Evolutionary conservation across 2,888 invertebrate species (phyloP), one percentile per base, ranked within the genome.

Genomic region (Drosophila falleni): DNA sequence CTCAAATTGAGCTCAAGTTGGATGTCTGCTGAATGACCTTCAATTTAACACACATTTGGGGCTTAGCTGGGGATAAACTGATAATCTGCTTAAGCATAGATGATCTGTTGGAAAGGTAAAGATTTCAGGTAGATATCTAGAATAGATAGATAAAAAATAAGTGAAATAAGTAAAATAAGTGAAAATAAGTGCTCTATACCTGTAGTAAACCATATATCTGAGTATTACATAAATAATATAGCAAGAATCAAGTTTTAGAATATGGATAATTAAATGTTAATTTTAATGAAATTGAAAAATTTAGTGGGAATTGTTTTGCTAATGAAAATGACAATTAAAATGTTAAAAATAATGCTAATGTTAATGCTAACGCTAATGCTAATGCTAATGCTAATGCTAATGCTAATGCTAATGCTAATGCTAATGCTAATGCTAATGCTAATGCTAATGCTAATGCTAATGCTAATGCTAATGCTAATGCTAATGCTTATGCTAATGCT

Each of bases 21-120:
- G 6, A 4, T 60, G 55, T 69, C 60, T 19, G 56, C 55, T 6
- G 42, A 39, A 61, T 74, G 74, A 78, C 74, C 74, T 74, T 74
- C 74, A 76, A 62, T 39, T 44, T 15, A 47, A 16, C 26, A 44
- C 33, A 58, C 13, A 42, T 29, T 54, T 33, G 26, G 13, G 2
- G 9, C 19, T 33, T 8, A 50, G 13, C 50, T 35, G 4, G 1
- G 16, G 16, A 49, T 49, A 33, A 29, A 16, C 31, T 44, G 15
- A 46, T 46, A 11, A 56, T 35, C 23, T 46, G 33, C 8, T 11
- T 19, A 31, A 49, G 10, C 29, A 49, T 19, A 49, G 35, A 50
- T 19, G 3, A 50, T 23, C 23, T 23, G 13, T 13, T 26, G 13
- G 26, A 23, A n/a, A 44, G 5, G 23, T 13, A 8, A 3, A 10